Evolutionary conservation across 1,140 invertebrate genomes (phyloP), one percentile per base, ranked within the genome.

Genomic region (Cotesia vestalis): DNA sequence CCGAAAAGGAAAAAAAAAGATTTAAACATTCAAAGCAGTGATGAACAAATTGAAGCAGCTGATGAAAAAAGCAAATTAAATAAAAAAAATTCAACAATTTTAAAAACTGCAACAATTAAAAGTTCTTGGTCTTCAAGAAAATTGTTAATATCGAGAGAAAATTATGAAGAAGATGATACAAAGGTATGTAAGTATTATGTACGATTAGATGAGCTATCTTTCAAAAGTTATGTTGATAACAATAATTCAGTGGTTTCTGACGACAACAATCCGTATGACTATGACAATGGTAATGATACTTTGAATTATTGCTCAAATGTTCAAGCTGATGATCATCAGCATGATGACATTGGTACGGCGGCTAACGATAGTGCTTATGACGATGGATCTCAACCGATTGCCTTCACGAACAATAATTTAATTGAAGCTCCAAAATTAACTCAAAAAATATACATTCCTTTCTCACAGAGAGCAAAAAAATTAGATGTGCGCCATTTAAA

Each of bases 401-500:
- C 85, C 73, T 85, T 88, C 72, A 79, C 77, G 36, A 87, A 88
- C 17, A 85, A 89, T 71, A 90, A 90, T 85, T 79, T 92, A 3
- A 85, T 92, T 2, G 84, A 88, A 11, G 85, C 88, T 14, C 91
- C 91, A 4, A 85, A 86, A 78, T 75, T 87, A 38, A 84, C 86
- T 38, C 79, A 80, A 36, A 91, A 92, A 84, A 89, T 91, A 72
- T 89, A 90, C 75, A 91, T 95, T 69, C 88, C 89, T 1, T 95
- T 94, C 81, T 92, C 93, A 9, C 90, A 91, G 83, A 88, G 90
- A 74, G 92, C 94, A 0, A 95, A 95, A 77, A 94, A 92, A 78
- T 89, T 95, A 6, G 92, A 96, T 79, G 94, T 96, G 88, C 91
- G 91, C 75, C 90, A 91, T 78, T 78, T 96, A 8, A 95, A 95